Conservation (phyloP, 2,888 invertebrate species). For the Mesorhabditis belari region DNA sequence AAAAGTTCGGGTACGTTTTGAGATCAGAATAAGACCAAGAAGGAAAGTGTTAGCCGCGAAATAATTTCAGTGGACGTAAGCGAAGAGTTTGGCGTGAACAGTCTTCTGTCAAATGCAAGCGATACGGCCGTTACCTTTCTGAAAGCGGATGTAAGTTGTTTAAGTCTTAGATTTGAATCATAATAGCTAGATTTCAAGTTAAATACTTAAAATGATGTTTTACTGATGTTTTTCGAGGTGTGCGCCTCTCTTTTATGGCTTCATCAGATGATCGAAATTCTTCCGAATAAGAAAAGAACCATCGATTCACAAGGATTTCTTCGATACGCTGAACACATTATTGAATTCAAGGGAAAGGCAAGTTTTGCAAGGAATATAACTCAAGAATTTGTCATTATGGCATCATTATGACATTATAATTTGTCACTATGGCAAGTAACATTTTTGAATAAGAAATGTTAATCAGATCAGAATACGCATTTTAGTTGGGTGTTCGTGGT, state of each 20-base stretch:
- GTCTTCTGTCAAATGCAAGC: neutral
- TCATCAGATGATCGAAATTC: slow-evolving; percentile 6
- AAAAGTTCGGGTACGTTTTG: neutral
- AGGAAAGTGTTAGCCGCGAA: too few relatives aligned
- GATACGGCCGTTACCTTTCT: neutral
- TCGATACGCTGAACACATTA: neutral
- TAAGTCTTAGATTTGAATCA: neutral
- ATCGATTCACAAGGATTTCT: slow-evolving; percentile 1
- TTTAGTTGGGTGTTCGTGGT: neutral
- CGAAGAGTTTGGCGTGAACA: neutral
- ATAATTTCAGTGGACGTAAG: neutral
- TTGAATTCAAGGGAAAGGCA: neutral
- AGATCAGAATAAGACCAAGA: neutral
- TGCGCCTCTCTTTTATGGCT: slow-evolving; percentile 6
- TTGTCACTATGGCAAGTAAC: neutral
- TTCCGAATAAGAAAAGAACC: slow-evolving; percentile 4
- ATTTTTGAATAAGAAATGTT: neutral
- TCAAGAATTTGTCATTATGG: too few relatives aligned
- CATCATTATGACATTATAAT: too few relatives aligned
- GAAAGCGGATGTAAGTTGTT: neutral
- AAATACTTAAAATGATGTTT: neutral
- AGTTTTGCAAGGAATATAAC: neutral
- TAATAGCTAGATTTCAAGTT: neutral
- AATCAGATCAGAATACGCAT: too few relatives aligned
- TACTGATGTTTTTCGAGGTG: neutral